Evolutionary conservation across 1,140 invertebrate species (phyloP).

Genomic region (Bombus superbus): DNA sequence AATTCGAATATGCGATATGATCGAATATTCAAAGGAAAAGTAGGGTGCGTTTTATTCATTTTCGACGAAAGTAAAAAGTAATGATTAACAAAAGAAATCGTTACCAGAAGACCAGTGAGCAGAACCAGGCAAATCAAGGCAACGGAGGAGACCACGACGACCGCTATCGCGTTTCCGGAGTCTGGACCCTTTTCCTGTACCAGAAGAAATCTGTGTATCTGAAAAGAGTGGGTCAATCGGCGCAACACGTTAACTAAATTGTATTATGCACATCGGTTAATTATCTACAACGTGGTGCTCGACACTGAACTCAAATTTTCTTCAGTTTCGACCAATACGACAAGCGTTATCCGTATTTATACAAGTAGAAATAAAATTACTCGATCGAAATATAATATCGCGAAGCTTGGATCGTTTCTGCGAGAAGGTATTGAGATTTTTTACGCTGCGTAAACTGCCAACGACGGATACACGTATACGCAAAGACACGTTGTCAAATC

Average conservation of each 20-base stretch:
- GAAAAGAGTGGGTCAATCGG: slow-evolving; percentile 50
- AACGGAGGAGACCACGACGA: slow-evolving; percentile 83
- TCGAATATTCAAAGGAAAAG: too few relatives aligned
- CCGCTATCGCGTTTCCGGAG: slow-evolving; percentile 82
- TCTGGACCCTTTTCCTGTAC: slow-evolving; percentile 76
- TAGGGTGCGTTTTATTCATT: neutral
- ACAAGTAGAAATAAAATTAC: neutral
- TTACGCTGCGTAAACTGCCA: too few relatives aligned
- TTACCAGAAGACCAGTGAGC: slow-evolving; percentile 87
- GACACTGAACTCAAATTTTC: neutral
- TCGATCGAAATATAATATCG: neutral
- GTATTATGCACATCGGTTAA: neutral
- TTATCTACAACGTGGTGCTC: neutral
- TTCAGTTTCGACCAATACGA: too few relatives aligned
- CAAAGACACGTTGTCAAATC: neutral
- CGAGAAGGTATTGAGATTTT: too few relatives aligned
- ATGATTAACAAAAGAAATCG: slow-evolving; percentile 52
- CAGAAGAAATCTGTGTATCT: slow-evolving; percentile 79
- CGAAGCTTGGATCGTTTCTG: too few relatives aligned
- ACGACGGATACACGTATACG: too few relatives aligned
- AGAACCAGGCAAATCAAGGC: slow-evolving; percentile 84
- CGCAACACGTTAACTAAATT: slow-evolving; percentile 47
- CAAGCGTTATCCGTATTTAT: neutral
- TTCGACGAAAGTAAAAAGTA: neutral
- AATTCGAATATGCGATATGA: too few relatives aligned